Percentiles rank a stretch among this genome's conserved stretches.
Evolutionary conservation across 2,888 invertebrate genomes (phyloP).

Genomic region (Trachelus troglodyta): DNA sequence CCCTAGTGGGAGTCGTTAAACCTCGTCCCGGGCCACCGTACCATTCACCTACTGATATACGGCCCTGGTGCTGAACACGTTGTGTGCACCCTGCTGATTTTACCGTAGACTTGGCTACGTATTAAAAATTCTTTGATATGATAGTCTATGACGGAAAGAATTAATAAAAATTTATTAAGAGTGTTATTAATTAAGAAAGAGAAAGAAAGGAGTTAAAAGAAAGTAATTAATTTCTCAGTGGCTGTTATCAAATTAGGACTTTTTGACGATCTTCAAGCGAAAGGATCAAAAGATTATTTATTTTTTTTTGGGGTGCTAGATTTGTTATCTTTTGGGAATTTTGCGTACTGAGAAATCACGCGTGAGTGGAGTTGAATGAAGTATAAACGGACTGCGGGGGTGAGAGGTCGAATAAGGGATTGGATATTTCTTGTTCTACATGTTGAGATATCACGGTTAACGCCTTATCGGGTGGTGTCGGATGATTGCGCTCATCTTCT

Average conservation of each 20-base stretch:
- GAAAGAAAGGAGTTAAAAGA: not conserved
- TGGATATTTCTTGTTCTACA: not conserved
- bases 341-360: not conserved
- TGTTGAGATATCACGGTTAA: not conserved
- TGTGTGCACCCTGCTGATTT: slow-evolving; percentile 49
- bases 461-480: slow-evolving; percentile 31
- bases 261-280: too few species aligned
- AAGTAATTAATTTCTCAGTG: not conserved
- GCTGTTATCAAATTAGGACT: not conserved
- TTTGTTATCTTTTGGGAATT: not conserved
- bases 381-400: not conserved
- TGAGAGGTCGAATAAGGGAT: not conserved
- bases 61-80: slow-evolving; percentile 37
- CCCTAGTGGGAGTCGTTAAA: slow-evolving; percentile 65
- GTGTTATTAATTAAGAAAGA: not conserved
- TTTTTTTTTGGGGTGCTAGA: not conserved
- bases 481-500: slow-evolving; percentile 21
- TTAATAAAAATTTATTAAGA: not conserved
- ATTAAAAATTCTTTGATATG: not conserved
- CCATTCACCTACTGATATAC: slow-evolving; percentile 58
- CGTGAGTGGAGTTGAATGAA: not conserved
- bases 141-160: not conserved
- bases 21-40: slow-evolving; percentile 57
- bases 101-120: slow-evolving; percentile 38
- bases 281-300: not conserved